phyloP scores from a whole-genome alignment of 2,113 vertebrate genomes.

The Gadus macrocephalus region DNA sequence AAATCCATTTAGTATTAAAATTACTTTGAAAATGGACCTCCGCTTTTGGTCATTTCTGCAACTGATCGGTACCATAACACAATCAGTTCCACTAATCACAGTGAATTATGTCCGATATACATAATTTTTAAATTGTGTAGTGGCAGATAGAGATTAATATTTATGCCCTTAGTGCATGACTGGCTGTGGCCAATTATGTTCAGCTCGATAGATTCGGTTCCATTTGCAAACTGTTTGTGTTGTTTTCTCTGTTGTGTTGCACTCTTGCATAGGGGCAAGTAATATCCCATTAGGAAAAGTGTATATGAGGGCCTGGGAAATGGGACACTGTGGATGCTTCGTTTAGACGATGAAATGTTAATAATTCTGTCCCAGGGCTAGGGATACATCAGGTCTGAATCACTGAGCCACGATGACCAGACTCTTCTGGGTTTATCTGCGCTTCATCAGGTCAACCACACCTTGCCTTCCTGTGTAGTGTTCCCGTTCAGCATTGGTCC shows the following conservation, averaged over 20 bases:
- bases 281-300: constrained; percentile 33
- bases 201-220: constrained; percentile 3
- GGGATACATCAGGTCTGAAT: constrained; percentile 61
- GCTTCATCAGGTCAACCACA: constrained; percentile 21
- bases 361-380: constrained; percentile 67
- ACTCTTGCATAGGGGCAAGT: constrained; percentile 37
- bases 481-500: too few species aligned
- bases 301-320: constrained; percentile 57
- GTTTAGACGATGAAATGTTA: constrained; percentile 72
- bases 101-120: constrained; percentile 62
- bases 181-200: too few species aligned
- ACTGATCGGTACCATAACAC: constrained; percentile 66
- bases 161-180: too few species aligned
- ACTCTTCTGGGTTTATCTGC: too few species aligned
- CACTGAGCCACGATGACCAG: constrained; percentile 51
- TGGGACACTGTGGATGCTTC: constrained; percentile 60
- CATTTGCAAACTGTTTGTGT: constrained; percentile 1
- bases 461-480: constrained; percentile 7
- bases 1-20: constrained; percentile 71
- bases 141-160: constrained; percentile 53
- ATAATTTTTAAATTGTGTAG: constrained; percentile 55
- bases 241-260: constrained; percentile 13
- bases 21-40: constrained; percentile 67
- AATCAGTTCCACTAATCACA: constrained; percentile 66
- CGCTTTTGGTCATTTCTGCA: constrained; percentile 64